phyloP scores from a whole-genome alignment of 2,888 invertebrate species.

The Tholera decimalis region DNA sequence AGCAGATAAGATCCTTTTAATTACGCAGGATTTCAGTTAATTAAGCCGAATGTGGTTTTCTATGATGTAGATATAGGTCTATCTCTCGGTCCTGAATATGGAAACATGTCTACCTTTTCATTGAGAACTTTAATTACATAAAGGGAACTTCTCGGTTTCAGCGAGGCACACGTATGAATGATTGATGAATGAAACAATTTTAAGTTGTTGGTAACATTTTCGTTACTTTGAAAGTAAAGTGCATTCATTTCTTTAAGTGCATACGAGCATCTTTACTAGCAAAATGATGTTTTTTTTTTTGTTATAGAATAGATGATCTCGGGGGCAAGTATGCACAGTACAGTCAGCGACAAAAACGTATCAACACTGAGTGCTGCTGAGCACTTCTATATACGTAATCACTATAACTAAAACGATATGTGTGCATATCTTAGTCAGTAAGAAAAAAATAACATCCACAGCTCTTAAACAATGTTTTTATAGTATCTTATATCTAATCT shows the following conservation, averaged over 20 bases:
- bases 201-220: conserved; percentile 8
- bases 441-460: too few species aligned
- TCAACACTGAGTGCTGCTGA: too few species aligned
- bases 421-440: too few species aligned
- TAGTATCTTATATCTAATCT: too few species aligned
- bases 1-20: conserved; percentile 71
- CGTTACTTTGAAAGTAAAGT: conserved; percentile 6
- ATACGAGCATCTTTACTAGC: not conserved
- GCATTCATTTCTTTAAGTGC: conserved; percentile 16
- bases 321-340: not conserved
- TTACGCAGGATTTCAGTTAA: conserved; percentile 64
- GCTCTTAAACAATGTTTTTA: too few species aligned
- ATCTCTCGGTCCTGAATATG: conserved; percentile 25
- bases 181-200: conserved; percentile 28
- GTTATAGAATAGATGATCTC: not conserved
- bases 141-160: conserved; percentile 11
- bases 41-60: conserved; percentile 56
- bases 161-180: conserved; percentile 17
- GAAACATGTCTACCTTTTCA: conserved; percentile 35
- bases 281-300: not conserved
- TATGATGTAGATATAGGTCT: conserved; percentile 36
- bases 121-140: conserved; percentile 42
- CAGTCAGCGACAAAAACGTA: too few species aligned
- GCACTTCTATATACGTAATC: too few species aligned
- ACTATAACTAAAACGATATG: too few species aligned